These are phyloP conservation scores for Rhincodon typus DNA, from an alignment of 2,797 vertebrate species.

Conservation along the genomic window DNA sequence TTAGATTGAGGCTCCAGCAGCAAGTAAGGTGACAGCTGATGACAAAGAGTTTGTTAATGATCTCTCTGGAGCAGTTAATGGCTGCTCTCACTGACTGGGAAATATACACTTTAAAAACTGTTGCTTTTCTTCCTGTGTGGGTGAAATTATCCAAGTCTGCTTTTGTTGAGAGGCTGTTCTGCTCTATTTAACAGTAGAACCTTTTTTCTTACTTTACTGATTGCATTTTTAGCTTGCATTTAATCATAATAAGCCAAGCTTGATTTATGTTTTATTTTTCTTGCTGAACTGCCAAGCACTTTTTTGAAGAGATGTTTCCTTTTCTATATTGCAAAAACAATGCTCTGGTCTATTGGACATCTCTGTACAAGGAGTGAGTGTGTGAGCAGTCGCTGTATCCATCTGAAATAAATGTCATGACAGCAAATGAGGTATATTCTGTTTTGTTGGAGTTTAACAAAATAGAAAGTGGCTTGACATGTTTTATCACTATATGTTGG, in stretches of 20 bases:
- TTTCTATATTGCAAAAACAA: background rate
- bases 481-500: background rate
- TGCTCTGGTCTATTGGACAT: background rate
- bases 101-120: conserved; percentile 14
- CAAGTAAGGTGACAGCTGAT: conserved; percentile 20
- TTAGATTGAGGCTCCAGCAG: background rate
- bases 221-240: background rate
- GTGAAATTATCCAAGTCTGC: conserved; percentile 21
- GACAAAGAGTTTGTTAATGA: conserved; percentile 3
- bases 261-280: background rate
- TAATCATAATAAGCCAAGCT: conserved; percentile 1
- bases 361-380: background rate
- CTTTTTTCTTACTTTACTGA: background rate
- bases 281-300: background rate
- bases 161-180: conserved; percentile 17
- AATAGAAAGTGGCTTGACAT: background rate
- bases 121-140: background rate
- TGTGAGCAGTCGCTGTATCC: background rate
- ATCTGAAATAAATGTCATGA: background rate
- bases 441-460: too few species aligned
- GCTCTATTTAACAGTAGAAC: background rate
- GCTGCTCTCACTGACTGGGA: background rate
- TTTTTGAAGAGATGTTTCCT: background rate
- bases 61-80: conserved; percentile 14
- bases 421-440: too few species aligned